Base-by-base conservation (phyloP, 2,113 vertebrate species). In the Typhlomys cinereus region DNA sequence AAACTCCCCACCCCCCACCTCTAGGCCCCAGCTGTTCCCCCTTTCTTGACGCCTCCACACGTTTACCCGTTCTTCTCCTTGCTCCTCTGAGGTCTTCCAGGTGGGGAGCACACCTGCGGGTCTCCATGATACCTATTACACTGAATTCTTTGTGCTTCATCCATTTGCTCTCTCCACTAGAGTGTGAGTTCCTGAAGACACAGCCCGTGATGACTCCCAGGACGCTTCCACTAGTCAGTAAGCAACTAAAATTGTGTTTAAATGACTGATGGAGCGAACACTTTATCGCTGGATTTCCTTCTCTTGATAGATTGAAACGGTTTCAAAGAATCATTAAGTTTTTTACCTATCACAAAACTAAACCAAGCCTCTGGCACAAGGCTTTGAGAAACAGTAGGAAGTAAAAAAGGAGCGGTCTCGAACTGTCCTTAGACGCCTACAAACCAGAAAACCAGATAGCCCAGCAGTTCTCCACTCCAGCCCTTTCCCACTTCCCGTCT, bases 31-130 rank as follows among this genome's bases (percentile, higher is more conserved):
- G 4, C 84, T 78, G 44, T 66, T 41, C 21, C 2, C 5, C 41
- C 2, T 5, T 27, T n/a, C 34, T 3, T 3, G 14, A 8, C 4
- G 7, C 39, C 25, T 67, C 20, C 8, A 20, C 0, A 4, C 44
- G 64, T 71, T n/a, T 12, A 21, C 34, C 89, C n/a, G 23, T 0
- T 34, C 13, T 17, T 52, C 57, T 34, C 39, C 66, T 9, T 14
- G 20, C 31, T 39, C n/a, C 75, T 78, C 5, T 0, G 23, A 81
- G 54, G 27, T 9, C 11, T 25, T 74, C 39, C 0, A 20, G 71
- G 61, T 17, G 27, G 18, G 31, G 73, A 27, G 20, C 61, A 69
- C 10, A 11, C 36, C 31, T 20, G 1, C 25, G 8, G 0, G 0
- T 9, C 27, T 31, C 88, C 2, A 0, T 0, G 3, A 18, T 3